These are phyloP conservation scores for Galerucella pusilla DNA, from an alignment of 2,888 invertebrate species.

Conservation along the genomic window DNA sequence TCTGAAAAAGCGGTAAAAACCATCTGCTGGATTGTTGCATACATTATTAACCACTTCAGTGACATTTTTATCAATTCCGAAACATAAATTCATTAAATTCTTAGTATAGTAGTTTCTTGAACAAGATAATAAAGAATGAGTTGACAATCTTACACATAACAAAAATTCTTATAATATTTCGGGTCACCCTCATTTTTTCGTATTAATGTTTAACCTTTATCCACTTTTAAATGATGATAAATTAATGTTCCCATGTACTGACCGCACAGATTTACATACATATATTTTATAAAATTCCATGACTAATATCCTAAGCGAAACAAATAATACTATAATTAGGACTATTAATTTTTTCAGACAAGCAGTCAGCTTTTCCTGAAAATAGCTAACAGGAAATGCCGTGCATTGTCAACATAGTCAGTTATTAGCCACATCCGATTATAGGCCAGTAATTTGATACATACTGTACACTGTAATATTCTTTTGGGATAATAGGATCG, in stretches of 20 bases:
- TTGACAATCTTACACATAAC: no score
- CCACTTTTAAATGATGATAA: constrained; percentile 3
- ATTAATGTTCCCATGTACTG: constrained; percentile 3
- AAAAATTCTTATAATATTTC: no score
- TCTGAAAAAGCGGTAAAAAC: no score
- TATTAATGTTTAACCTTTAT: background rate
- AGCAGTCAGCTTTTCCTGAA: constrained; percentile 16
- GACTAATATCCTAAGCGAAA: constrained; percentile 20
- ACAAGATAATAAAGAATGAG: no score
- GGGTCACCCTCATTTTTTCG: background rate
- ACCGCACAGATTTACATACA: constrained; percentile 26
- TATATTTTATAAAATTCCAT: constrained; percentile 16
- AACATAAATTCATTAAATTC: no score
- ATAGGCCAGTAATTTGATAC: background rate
- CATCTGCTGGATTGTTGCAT: no score
- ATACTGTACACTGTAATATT: no score
- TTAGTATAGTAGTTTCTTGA: no score
- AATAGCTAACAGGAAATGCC: constrained; percentile 19
- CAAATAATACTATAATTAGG: background rate
- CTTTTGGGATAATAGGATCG: no score
- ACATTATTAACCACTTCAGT: no score
- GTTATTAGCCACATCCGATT: background rate
- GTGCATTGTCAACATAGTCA: constrained; percentile 10
- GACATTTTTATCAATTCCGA: no score
- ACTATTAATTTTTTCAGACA: constrained; percentile 16